A percentile compares a stretch with the other conserved stretches of the same genome.
Evolutionary conservation across 37 sponge, comb jelly and placozoan species (phyloP).

Genomic region (Crambe crambe): DNA sequence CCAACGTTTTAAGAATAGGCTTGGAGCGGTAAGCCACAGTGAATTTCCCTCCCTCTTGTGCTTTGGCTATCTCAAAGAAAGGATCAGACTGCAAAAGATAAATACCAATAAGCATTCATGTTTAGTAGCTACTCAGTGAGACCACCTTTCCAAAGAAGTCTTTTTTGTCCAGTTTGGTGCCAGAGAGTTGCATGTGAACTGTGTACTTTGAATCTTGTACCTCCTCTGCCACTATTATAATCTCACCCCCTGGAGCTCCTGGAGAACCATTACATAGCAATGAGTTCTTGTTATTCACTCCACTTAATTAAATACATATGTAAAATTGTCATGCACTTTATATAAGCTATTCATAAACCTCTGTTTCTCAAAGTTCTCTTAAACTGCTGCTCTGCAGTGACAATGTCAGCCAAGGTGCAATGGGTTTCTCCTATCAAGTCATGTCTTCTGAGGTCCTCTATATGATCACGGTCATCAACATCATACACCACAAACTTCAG

Average conservation of each 20-base stretch:
- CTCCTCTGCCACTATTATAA: constrained; percentile 76
- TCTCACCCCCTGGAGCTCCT: constrained; percentile 68
- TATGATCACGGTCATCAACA: constrained; percentile 52
- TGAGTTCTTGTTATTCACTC: no score
- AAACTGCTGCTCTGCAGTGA: constrained; percentile 71
- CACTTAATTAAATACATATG: no score
- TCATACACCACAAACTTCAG: constrained; percentile 87
- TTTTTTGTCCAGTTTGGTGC: constrained; percentile 90
- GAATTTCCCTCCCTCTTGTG: constrained; percentile 72
- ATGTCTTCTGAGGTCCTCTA: constrained; percentile 70
- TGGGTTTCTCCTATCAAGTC: constrained; percentile 77
- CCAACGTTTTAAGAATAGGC: constrained; percentile 78
- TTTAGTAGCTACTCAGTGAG: no score
- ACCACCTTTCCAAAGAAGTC: constrained; percentile 96
- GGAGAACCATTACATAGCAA: no score
- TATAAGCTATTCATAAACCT: no score
- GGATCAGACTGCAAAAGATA: constrained; percentile 82
- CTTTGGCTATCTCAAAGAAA: constrained; percentile 82
- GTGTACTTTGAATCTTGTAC: constrained; percentile 73
- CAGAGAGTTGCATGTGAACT: constrained; percentile 68
- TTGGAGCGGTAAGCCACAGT: constrained; percentile 79
- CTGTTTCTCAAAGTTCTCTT: constrained; percentile 52
- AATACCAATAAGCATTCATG: no score
- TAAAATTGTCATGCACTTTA: no score
- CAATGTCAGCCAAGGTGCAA: constrained; percentile 76